Evolutionary conservation across 2,888 invertebrate species (phyloP).

Genomic region (Acrobeloides nanus): DNA sequence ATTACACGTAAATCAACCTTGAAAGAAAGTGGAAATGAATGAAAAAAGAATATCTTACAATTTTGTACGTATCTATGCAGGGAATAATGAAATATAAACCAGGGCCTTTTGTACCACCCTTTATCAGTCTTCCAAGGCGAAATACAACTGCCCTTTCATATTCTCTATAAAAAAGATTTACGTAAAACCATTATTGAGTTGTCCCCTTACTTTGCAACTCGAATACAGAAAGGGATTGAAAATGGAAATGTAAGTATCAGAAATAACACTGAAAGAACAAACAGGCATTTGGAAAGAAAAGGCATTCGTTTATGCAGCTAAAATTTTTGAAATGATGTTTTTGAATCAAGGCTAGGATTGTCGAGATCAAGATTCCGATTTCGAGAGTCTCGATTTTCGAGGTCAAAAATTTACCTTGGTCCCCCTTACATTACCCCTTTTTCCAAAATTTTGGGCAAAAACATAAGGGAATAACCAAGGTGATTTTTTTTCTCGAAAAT

Average conservation of each 20-base stretch:
- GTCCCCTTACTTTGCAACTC: conserved; percentile 42
- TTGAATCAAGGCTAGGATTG: too few species aligned
- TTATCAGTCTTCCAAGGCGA: conserved; percentile 69
- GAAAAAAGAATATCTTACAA: too few species aligned
- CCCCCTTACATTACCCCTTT: too few species aligned
- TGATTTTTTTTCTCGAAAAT: too few species aligned
- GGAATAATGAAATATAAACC: conserved; percentile 84
- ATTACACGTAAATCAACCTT: conserved; percentile 59
- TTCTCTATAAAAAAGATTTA: conserved; percentile 41
- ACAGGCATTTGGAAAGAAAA: conserved; percentile 39
- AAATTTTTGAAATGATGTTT: background rate
- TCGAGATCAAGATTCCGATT: too few species aligned
- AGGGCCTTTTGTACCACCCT: conserved; percentile 69
- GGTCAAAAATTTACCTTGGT: too few species aligned
- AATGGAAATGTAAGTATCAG: conserved; percentile 48
- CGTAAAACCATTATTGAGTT: background rate
- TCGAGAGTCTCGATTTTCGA: too few species aligned
- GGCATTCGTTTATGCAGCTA: conserved; percentile 27
- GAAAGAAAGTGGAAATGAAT: conserved; percentile 5
- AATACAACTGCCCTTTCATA: conserved; percentile 78
- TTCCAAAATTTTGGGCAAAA: too few species aligned
- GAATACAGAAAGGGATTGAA: conserved; percentile 48
- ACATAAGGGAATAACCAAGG: too few species aligned
- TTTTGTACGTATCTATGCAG: conserved; percentile 72
- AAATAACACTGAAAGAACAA: conserved; percentile 38